phyloP scores from a whole-genome alignment of 1,140 invertebrate species.

The Venturia canescens region DNA sequence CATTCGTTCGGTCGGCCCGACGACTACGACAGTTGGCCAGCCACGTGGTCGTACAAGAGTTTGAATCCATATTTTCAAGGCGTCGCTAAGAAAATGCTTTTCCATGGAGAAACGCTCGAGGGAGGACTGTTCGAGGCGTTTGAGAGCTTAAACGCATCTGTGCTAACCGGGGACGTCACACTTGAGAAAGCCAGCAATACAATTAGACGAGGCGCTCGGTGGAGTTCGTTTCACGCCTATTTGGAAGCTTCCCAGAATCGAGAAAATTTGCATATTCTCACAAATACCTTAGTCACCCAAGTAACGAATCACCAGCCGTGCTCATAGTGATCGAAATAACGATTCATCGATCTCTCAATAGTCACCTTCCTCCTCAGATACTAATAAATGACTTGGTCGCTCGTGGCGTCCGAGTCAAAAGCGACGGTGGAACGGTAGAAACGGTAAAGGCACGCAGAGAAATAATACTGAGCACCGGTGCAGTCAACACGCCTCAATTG shows the following conservation, averaged over 20 bases:
- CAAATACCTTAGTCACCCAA: slow-evolving; percentile 81
- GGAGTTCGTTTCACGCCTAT: slow-evolving; percentile 83
- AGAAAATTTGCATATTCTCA: slow-evolving; percentile 83
- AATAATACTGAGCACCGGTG: slow-evolving; percentile 84
- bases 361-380: slow-evolving; percentile 58
- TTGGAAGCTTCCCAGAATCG: slow-evolving; percentile 81
- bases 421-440: slow-evolving; percentile 68
- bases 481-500: slow-evolving; percentile 84
- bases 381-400: slow-evolving; percentile 61
- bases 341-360: neutral
- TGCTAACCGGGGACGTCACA: slow-evolving; percentile 62
- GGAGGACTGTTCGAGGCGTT: slow-evolving; percentile 69
- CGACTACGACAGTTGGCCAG: slow-evolving; percentile 81
- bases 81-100: slow-evolving; percentile 74
- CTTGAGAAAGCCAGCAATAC: slow-evolving; percentile 78
- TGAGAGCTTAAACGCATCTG: slow-evolving; percentile 31
- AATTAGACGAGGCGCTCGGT: slow-evolving; percentile 81
- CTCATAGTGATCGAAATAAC: slow-evolving; percentile 13
- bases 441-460: slow-evolving; percentile 80
- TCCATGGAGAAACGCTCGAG: slow-evolving; percentile 74
- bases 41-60: slow-evolving; percentile 78
- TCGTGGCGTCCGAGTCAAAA: slow-evolving; percentile 77
- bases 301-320: slow-evolving; percentile 60
- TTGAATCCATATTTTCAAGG: slow-evolving; percentile 78
- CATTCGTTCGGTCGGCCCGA: slow-evolving; percentile 80